Percentiles rank a stretch among this genome's conserved stretches.
phyloP scores from a whole-genome alignment of 2,113 vertebrate genomes.

The Heterotilapia buettikoferi region DNA sequence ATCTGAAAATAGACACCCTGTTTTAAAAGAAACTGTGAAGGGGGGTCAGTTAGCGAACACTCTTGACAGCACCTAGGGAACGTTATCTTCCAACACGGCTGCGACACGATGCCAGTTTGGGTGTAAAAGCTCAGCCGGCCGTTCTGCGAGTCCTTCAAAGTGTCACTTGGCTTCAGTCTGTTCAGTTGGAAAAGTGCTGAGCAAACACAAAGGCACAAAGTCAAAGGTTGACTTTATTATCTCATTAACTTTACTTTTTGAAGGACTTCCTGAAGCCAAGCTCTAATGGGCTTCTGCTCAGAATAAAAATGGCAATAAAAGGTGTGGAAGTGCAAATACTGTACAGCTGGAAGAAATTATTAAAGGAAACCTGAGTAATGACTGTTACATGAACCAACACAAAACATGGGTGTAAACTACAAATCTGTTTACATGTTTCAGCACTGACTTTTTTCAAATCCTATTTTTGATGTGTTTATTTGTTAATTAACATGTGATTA shows the following conservation, averaged over 20 bases:
- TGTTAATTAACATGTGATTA: background rate
- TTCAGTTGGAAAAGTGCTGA: background rate
- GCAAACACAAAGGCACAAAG: background rate
- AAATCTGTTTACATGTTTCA: accelerated
- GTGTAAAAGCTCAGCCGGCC: background rate
- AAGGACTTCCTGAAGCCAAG: background rate
- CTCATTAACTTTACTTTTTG: background rate
- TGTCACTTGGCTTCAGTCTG: background rate
- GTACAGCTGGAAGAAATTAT: background rate
- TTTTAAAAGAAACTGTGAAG: accelerated
- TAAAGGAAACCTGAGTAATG: background rate
- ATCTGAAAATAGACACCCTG: background rate
- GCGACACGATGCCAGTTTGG: background rate
- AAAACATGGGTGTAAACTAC: background rate
- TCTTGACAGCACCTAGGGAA: background rate
- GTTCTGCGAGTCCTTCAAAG: background rate
- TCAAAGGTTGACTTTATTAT: background rate
- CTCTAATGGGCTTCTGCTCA: background rate
- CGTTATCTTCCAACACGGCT: background rate
- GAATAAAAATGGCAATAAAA: background rate
- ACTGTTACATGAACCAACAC: no score
- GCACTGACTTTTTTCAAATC: background rate
- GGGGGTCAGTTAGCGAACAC: background rate
- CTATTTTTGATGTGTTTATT: background rate
- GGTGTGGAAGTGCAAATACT: background rate